phyloP scores from a whole-genome alignment of 2,797 vertebrate species.

The Enteromius thamalakanensis region DNA sequence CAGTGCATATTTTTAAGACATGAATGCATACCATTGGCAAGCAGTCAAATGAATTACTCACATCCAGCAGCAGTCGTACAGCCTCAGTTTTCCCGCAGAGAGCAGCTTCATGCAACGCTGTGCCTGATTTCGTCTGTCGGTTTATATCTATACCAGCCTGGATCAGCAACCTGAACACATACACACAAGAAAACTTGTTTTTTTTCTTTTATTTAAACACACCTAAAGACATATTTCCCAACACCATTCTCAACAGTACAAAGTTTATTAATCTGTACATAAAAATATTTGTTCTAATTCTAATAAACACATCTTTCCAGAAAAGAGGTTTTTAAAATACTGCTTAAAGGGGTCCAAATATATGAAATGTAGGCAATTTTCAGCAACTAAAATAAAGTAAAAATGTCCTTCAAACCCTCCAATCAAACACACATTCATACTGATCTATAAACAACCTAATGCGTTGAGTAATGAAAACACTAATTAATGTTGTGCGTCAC shows the following conservation, averaged over 20 bases:
- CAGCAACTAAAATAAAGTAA: not conserved
- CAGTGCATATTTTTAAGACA: not conserved
- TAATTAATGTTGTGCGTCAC: constrained; percentile 38
- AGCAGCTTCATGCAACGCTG: constrained; percentile 92
- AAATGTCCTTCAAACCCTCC: constrained; percentile 29
- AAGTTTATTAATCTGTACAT: not conserved
- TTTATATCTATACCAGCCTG: constrained; percentile 97
- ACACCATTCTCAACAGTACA: not conserved
- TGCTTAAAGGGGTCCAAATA: not conserved
- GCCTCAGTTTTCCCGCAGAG: constrained; percentile 97
- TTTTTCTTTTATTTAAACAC: not conserved
- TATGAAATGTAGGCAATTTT: not conserved
- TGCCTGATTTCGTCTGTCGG: constrained; percentile 94
- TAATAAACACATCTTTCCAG: not conserved
- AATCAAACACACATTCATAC: constrained; percentile 20
- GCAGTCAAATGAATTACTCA: constrained; percentile 71
- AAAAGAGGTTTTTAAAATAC: not conserved
- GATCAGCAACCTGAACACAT: constrained; percentile 84
- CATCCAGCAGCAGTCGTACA: constrained; percentile 92
- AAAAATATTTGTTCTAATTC: not conserved
- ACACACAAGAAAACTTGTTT: constrained; percentile 23
- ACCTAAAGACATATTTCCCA: not conserved
- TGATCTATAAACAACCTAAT: constrained; percentile 17
- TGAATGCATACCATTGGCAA: not conserved
- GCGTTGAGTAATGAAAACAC: not conserved